Percentiles rank a stretch among this genome's conserved stretches.
Conservation (phyloP, 2,888 invertebrate species). For the Griposia aprilina region DNA sequence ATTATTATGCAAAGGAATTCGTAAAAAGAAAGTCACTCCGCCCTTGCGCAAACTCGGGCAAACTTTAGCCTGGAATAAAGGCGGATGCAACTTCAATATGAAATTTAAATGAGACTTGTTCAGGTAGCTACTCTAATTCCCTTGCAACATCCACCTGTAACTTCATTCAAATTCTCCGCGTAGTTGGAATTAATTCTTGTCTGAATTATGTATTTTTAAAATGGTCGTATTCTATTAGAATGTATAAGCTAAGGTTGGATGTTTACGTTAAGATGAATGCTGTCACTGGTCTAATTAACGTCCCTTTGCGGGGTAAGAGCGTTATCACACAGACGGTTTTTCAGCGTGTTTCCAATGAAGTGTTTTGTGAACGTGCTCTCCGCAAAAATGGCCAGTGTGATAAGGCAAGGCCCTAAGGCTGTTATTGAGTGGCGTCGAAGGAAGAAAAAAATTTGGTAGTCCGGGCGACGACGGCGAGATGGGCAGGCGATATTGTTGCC, state of each 20-base stretch:
- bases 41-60: conserved; percentile 70
- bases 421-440: background rate
- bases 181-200: conserved; percentile 75
- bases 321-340: background rate
- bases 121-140: conserved; percentile 74
- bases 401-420: too few relatives aligned
- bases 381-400: background rate
- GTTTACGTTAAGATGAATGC: conserved; percentile 31
- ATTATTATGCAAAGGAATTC: conserved; percentile 74
- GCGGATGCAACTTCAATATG: conserved; percentile 79
- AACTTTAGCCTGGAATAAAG: conserved; percentile 71
- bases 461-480: too few relatives aligned
- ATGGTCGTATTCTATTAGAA: conserved; percentile 69
- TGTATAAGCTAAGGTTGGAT: conserved; percentile 34
- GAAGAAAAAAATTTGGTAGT: background rate
- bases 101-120: conserved; percentile 80
- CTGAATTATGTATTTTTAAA: conserved; percentile 79
- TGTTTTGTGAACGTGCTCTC: too few relatives aligned
- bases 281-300: background rate
- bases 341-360: background rate
- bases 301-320: background rate
- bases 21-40: conserved; percentile 70
- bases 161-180: conserved; percentile 74
- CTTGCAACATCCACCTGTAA: conserved; percentile 75
- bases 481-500: too few relatives aligned